These are phyloP conservation scores for Drosophila gaucha DNA, from an alignment of 2,888 invertebrate species.

Conservation along the genomic window DNA sequence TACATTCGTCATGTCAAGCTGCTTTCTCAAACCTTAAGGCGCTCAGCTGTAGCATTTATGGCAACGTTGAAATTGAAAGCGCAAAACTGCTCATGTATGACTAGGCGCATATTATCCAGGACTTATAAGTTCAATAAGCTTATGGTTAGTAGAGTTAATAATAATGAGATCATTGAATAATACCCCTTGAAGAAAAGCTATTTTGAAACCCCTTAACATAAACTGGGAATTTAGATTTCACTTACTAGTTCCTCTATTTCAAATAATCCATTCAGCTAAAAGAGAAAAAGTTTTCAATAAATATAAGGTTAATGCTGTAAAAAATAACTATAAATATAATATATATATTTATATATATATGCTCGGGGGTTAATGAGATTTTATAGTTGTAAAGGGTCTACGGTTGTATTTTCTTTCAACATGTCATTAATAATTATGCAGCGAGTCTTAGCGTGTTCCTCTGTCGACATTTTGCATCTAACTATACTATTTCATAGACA, in stretches of 20 bases:
- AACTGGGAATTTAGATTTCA: constrained; percentile 10
- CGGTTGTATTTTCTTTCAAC: too few species aligned
- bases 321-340: too few species aligned
- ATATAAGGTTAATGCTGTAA: too few species aligned
- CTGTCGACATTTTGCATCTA: too few species aligned
- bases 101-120: constrained; percentile 6
- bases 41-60: not conserved
- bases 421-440: too few species aligned
- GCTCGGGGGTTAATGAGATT: too few species aligned
- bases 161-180: not conserved
- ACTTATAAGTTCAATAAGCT: constrained; percentile 2
- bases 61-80: not conserved
- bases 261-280: constrained; percentile 52
- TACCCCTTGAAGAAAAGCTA: not conserved
- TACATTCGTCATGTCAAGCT: not conserved
- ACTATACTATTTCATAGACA: too few species aligned
- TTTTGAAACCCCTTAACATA: not conserved
- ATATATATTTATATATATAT: too few species aligned
- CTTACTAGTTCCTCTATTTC: constrained; percentile 60
- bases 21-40: not conserved
- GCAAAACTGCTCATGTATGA: not conserved
- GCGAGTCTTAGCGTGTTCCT: too few species aligned
- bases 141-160: not conserved
- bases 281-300: not conserved
- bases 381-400: too few species aligned